phyloP scores from a whole-genome alignment of 30 jellyfish, hydroid and myxozoan genomes.

The Catostylus mosaicus region DNA sequence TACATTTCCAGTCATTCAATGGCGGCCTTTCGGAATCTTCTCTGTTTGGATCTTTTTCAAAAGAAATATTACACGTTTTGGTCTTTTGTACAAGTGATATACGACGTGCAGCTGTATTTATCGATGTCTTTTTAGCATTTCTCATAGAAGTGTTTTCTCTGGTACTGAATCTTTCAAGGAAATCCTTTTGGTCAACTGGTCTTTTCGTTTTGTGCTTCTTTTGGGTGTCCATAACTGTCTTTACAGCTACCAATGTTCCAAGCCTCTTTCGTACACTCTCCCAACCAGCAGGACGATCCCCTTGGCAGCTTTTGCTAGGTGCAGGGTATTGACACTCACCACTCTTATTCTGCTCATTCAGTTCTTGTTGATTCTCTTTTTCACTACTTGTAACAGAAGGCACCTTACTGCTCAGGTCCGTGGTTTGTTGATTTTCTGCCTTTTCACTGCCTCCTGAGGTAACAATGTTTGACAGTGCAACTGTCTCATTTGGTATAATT shows the following conservation, averaged over 20 bases:
- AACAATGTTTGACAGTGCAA: background rate
- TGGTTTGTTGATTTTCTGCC: background rate
- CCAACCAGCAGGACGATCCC: conserved; percentile 53
- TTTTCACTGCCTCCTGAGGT: background rate
- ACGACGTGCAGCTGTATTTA: conserved; percentile 4
- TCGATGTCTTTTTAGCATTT: background rate
- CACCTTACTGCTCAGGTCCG: background rate
- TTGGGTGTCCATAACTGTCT: conserved; percentile 49
- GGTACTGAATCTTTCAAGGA: conserved; percentile 75
- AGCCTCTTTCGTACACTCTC: conserved; percentile 45
- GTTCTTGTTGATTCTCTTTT: background rate
- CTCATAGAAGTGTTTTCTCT: conserved; percentile 44
- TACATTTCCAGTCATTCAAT: background rate
- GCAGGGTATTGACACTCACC: background rate
- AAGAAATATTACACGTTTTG: background rate
- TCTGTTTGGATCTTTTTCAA: background rate
- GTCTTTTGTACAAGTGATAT: conserved; percentile 12
- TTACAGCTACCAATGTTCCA: conserved; percentile 61
- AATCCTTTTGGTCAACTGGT: conserved; percentile 67
- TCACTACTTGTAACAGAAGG: background rate
- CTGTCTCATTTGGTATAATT: background rate
- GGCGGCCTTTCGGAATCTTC: background rate
- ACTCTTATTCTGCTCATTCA: background rate
- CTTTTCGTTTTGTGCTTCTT: conserved; percentile 11
- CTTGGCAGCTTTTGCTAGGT: background rate